phyloP scores from a whole-genome alignment of 2,113 vertebrate genomes.

The Anseranas semipalmata region DNA sequence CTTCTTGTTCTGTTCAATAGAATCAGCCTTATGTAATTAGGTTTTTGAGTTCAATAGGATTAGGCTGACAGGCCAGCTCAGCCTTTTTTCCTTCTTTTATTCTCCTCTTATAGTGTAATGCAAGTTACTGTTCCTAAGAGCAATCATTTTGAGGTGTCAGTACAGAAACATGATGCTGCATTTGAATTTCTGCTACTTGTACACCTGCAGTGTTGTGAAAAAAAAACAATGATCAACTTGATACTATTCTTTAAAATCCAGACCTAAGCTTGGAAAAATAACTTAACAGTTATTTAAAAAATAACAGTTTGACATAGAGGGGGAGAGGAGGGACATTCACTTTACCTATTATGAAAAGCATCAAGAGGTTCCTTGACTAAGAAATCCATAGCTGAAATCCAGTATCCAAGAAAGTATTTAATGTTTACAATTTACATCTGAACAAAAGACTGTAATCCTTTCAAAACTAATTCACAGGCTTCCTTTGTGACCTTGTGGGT shows the following conservation, averaged over 20 bases:
- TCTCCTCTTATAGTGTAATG: fast-evolving
- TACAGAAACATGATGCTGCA: background rate
- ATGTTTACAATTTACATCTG: background rate
- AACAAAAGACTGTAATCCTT: background rate
- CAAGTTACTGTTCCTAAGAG: background rate
- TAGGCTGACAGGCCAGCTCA: background rate
- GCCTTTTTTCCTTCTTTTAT: background rate
- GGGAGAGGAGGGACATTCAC: background rate
- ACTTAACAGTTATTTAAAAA: background rate
- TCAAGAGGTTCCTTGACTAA: background rate
- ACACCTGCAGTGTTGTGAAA: background rate
- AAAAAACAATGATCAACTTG: background rate
- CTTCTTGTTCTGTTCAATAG: background rate
- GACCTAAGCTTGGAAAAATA: background rate
- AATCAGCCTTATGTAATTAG: background rate
- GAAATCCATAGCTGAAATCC: background rate
- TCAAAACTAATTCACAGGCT: background rate
- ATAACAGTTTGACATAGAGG: background rate
- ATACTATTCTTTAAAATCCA: background rate
- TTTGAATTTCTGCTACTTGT: background rate
- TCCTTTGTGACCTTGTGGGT: background rate
- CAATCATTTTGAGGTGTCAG: background rate
- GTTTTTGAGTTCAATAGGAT: background rate
- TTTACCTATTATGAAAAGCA: background rate
- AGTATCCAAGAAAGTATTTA: background rate